Evolutionary conservation across 1,140 invertebrate genomes (phyloP).

Genomic region (Leptopilina clavipes): DNA sequence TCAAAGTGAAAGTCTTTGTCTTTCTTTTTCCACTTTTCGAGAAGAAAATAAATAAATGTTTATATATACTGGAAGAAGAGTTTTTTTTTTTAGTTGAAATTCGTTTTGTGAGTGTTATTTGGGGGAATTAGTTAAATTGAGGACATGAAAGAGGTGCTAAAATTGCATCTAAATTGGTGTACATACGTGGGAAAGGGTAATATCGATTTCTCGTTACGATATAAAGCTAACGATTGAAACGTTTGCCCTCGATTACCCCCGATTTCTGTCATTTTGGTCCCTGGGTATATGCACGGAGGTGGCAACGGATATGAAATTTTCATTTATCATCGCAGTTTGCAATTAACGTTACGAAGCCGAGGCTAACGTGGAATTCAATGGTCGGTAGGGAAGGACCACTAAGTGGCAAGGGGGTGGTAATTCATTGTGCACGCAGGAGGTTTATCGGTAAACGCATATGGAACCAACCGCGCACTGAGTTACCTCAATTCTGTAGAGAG

Average conservation of each 20-base stretch:
- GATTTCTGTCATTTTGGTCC: constrained; percentile 54
- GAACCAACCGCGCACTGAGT: constrained; percentile 61
- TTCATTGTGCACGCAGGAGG: constrained; percentile 58
- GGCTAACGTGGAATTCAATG: constrained; percentile 55
- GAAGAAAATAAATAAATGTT: no score
- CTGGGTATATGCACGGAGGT: constrained; percentile 48
- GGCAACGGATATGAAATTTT: constrained; percentile 59
- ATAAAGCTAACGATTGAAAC: constrained; percentile 55
- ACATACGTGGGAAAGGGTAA: neutral
- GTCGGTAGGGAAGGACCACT: constrained; percentile 45
- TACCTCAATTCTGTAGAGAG: constrained; percentile 59
- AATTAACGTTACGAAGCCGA: constrained; percentile 57
- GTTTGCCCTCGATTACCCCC: constrained; percentile 57
- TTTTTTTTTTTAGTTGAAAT: no score
- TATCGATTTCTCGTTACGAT: constrained; percentile 57
- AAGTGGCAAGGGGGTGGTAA: constrained; percentile 49
- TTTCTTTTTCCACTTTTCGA: no score
- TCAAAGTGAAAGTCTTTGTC: no score
- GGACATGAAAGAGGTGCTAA: neutral
- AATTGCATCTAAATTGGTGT: constrained; percentile 11
- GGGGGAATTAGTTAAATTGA: neutral
- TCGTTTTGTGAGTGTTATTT: no score
- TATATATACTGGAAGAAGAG: no score
- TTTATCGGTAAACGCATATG: constrained; percentile 59
- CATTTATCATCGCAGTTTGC: constrained; percentile 58